Percentiles rank a stretch among this genome's conserved stretches.
phyloP scores from a whole-genome alignment of 2,113 vertebrate genomes.

The Etheostoma spectabile region DNA sequence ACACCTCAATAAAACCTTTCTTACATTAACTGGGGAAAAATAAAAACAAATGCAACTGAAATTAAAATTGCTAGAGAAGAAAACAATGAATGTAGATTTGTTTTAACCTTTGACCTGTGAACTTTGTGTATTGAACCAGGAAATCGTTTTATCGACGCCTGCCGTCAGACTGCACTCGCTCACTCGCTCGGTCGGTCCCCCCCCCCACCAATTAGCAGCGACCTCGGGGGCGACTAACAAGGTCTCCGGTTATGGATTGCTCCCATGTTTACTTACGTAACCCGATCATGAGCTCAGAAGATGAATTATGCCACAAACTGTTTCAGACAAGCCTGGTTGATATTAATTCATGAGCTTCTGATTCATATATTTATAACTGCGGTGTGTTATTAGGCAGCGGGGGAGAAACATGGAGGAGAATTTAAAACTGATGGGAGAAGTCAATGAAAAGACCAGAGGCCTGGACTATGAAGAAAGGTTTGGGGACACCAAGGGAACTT shows the following conservation, averaged over 20 bases:
- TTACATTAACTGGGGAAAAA: too few species aligned
- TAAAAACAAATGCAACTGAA: not conserved
- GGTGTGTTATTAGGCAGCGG: conserved; percentile 56
- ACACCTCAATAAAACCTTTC: too few species aligned
- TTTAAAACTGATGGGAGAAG: conserved; percentile 38
- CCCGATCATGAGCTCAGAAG: conserved; percentile 59
- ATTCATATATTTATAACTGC: conserved; percentile 62
- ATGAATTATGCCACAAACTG: conserved; percentile 56
- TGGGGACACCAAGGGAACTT: too few species aligned
- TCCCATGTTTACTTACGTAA: conserved; percentile 57
- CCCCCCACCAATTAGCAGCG: conserved; percentile 45
- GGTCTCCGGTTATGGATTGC: conserved; percentile 54
- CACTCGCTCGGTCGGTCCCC: conserved; percentile 12
- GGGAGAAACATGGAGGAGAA: conserved; percentile 47
- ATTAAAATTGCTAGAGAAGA: too few species aligned
- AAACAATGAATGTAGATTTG: not conserved
- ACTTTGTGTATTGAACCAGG: not conserved
- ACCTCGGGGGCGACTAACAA: conserved; percentile 55
- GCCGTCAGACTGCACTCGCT: conserved; percentile 6
- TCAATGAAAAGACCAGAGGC: not conserved
- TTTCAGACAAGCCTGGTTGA: conserved; percentile 61
- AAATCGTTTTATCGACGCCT: conserved; percentile 30
- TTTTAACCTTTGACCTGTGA: conserved; percentile 26
- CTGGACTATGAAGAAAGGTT: too few species aligned
- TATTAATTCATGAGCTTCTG: conserved; percentile 56